phyloP scores from a whole-genome alignment of 2,113 vertebrate species.

The Indicator indicator region DNA sequence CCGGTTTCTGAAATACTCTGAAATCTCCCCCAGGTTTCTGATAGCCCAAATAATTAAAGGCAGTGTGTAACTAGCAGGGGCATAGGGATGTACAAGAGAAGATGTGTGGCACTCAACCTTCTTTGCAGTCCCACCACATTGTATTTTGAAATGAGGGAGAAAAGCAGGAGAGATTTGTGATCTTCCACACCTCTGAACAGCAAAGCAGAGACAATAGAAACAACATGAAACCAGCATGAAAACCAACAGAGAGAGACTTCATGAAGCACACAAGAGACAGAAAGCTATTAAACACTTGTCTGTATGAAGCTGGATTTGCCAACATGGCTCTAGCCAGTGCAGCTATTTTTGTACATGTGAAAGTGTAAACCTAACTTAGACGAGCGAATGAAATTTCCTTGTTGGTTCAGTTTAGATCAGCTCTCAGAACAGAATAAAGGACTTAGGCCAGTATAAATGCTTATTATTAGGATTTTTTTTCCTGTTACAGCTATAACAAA shows the following conservation, averaged over 20 bases:
- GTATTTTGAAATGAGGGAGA: background rate
- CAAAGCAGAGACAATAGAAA: background rate
- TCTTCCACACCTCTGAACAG: background rate
- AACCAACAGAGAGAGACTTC: background rate
- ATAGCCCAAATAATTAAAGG: background rate
- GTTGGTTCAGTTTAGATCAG: constrained; percentile 8
- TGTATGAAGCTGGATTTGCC: background rate
- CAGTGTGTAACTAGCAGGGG: background rate
- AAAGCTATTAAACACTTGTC: background rate
- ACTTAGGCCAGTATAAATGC: background rate
- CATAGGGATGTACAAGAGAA: background rate
- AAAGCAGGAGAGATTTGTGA: background rate
- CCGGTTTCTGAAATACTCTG: background rate
- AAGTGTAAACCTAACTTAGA: constrained; percentile 19
- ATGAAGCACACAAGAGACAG: background rate
- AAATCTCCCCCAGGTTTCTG: background rate
- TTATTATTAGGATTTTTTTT: background rate
- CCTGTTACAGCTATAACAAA: background rate
- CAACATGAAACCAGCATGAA: background rate
- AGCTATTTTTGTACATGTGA: background rate
- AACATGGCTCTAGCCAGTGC: background rate
- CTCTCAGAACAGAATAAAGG: constrained; percentile 12
- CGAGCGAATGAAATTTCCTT: background rate
- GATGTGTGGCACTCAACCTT: background rate
- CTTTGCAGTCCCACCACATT: background rate